Percentiles rank a stretch among this genome's conserved stretches.
phyloP scores from a whole-genome alignment of 2,888 invertebrate species.

The Metellina segmentata region DNA sequence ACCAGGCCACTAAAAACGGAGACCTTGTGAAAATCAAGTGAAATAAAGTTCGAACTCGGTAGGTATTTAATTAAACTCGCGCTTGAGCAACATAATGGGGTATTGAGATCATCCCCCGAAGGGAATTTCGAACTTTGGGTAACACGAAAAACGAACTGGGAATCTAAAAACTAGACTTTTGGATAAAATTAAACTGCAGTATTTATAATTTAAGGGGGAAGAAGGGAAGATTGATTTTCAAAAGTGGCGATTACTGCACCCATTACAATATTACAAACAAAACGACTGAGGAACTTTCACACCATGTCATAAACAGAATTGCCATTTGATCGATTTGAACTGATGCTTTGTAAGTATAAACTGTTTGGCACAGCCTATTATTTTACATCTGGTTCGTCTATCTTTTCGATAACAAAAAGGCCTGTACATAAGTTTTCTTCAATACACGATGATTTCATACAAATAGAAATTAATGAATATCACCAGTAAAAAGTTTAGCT shows the following conservation, averaged over 20 bases:
- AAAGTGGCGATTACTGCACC: constrained; percentile 38
- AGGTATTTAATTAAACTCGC: no score
- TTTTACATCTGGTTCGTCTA: neutral
- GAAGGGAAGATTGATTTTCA: neutral
- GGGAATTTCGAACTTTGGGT: no score
- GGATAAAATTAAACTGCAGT: no score
- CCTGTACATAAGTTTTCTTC: constrained; percentile 2
- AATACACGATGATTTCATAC: neutral
- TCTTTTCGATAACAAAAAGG: constrained; percentile 14
- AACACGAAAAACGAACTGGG: no score
- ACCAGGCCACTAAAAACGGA: no score
- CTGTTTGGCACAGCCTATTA: constrained; percentile 65
- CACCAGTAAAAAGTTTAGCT: neutral
- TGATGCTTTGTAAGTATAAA: constrained; percentile 48
- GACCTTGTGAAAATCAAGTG: no score
- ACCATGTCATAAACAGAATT: constrained; percentile 73
- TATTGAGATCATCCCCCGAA: no score
- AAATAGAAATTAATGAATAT: neutral
- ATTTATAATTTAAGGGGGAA: neutral
- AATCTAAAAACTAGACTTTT: no score
- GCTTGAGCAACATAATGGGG: no score
- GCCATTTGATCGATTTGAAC: constrained; percentile 51
- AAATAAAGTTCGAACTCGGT: no score
- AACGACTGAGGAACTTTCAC: constrained; percentile 74
- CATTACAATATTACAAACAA: constrained; percentile 49